These are phyloP conservation scores for Amia ocellicauda DNA, from an alignment of 2,113 vertebrate genomes.

Conservation along the genomic window DNA sequence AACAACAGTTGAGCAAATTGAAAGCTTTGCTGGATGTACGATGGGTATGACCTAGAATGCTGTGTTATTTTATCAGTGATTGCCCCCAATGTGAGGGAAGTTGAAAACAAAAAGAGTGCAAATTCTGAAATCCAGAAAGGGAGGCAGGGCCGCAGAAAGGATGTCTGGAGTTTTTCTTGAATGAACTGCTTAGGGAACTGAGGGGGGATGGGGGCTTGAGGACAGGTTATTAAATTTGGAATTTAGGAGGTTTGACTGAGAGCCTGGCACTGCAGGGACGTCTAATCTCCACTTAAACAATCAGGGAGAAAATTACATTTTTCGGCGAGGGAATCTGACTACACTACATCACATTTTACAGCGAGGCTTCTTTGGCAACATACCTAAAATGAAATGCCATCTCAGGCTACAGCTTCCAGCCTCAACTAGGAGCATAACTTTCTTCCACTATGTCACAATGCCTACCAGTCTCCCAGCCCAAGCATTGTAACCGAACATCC, in stretches of 20 bases:
- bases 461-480: too few relatives aligned
- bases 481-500: too few relatives aligned
- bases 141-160: not conserved
- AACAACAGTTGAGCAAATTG: constrained; percentile 21
- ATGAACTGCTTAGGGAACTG: constrained; percentile 22
- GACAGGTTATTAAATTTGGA: constrained; percentile 34
- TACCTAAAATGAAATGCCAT: too few relatives aligned
- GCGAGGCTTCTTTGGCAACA: too few relatives aligned
- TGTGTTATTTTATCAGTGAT: not conserved
- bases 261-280: constrained; percentile 29
- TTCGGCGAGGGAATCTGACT: constrained; percentile 1
- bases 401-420: too few relatives aligned
- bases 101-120: constrained; percentile 16
- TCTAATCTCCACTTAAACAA: constrained; percentile 32
- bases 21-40: constrained; percentile 21
- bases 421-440: too few relatives aligned
- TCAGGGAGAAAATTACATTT: constrained; percentile 9
- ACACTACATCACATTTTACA: too few relatives aligned
- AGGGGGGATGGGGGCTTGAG: constrained; percentile 9
- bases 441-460: too few relatives aligned
- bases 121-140: not conserved
- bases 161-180: constrained; percentile 19
- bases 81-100: not conserved
- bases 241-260: constrained; percentile 30
- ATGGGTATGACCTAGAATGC: constrained; percentile 8